These are phyloP conservation scores for Eilema depressum DNA, from an alignment of 2,888 invertebrate species.

Conservation along the genomic window DNA sequence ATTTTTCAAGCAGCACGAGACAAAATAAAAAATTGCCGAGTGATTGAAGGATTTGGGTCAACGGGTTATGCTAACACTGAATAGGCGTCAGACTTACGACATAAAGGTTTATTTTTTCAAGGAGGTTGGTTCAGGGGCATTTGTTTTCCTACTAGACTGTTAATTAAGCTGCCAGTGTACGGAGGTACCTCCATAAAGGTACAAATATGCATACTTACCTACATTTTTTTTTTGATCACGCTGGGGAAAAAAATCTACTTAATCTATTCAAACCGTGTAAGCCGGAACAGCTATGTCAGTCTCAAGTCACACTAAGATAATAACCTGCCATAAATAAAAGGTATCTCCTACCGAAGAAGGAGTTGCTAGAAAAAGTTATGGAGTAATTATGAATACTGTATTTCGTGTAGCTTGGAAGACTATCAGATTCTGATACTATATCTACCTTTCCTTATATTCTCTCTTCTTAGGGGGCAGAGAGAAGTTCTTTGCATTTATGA, in stretches of 20 bases:
- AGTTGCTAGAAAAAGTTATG: neutral
- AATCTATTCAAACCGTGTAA: no score
- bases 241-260: neutral
- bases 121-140: conserved; percentile 69
- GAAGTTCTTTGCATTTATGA: no score
- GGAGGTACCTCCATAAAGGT: neutral
- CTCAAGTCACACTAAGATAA: no score
- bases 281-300: no score
- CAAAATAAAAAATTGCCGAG: conserved; percentile 61
- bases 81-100: conserved; percentile 63
- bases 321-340: no score
- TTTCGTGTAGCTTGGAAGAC: neutral
- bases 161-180: conserved; percentile 60
- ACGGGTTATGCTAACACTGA: conserved; percentile 64
- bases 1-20: conserved; percentile 82
- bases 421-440: neutral
- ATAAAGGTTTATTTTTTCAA: conserved; percentile 57
- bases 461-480: neutral
- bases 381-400: neutral
- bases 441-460: neutral
- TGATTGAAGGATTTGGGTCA: conserved; percentile 83
- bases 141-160: conserved; percentile 65
- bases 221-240: neutral
- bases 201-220: neutral
- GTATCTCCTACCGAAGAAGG: no score